Evolutionary conservation across 2,797 vertebrate species (phyloP).

Genomic region (Naso thynnoides): DNA sequence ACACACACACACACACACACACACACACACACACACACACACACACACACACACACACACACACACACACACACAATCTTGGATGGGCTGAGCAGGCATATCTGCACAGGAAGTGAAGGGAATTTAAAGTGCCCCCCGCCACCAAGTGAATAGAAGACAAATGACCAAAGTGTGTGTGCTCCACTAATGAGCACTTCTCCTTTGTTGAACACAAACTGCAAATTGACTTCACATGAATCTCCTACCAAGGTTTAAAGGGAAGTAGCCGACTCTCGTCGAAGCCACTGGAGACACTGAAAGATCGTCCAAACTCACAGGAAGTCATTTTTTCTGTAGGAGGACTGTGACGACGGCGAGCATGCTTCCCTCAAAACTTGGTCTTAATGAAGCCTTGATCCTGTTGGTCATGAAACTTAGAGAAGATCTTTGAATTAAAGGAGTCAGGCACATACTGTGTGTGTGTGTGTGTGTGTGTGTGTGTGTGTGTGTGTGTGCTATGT

Average conservation of each 20-base stretch:
- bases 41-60: slow-evolving; percentile 18
- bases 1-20: slow-evolving; percentile 23
- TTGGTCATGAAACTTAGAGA: slow-evolving; percentile 59
- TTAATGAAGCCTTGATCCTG: slow-evolving; percentile 75
- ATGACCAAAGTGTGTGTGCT: slow-evolving; percentile 70
- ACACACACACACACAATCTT: slow-evolving; percentile 17
- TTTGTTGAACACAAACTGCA: slow-evolving; percentile 75
- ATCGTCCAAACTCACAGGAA: slow-evolving; percentile 61
- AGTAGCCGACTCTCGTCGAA: slow-evolving; percentile 45
- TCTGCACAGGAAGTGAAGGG: slow-evolving; percentile 69
- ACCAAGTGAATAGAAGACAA: slow-evolving; percentile 82
- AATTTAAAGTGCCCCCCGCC: slow-evolving; percentile 79
- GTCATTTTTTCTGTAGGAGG: slow-evolving; percentile 60
- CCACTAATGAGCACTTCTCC: slow-evolving; percentile 78
- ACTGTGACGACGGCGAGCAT: slow-evolving; percentile 49
- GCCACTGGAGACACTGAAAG: slow-evolving; percentile 67
- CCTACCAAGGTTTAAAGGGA: slow-evolving; percentile 46
- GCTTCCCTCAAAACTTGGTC: slow-evolving; percentile 70
- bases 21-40: slow-evolving; percentile 21
- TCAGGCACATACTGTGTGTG: slow-evolving; percentile 24
- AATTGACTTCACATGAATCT: slow-evolving; percentile 81
- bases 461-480: not conserved
- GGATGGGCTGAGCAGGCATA: slow-evolving; percentile 76
- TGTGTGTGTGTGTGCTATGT: too few species aligned
- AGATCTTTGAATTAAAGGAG: slow-evolving; percentile 73